Base-by-base conservation (phyloP, 2,797 vertebrate species). In the Macropus fuliginosus region DNA sequence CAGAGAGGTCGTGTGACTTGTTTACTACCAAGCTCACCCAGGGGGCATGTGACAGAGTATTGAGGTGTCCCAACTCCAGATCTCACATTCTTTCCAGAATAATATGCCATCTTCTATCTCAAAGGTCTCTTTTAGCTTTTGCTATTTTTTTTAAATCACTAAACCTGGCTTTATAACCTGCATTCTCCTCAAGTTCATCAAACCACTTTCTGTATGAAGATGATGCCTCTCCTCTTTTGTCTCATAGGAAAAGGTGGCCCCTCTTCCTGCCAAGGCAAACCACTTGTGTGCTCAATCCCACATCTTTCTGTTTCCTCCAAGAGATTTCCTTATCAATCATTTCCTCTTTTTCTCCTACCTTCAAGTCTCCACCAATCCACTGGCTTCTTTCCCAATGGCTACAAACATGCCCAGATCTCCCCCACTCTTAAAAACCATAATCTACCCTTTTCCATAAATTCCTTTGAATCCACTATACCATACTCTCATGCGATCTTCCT, bases 41-140 rank as follows among this genome's bases (percentile, higher is more conserved):
- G 9, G n/a, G n/a, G 40, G 3, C 2, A 81, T 10, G 21, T 11
- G 14, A 2, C 2, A 24, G n/a, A n/a, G 1, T 46, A 0, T 11
- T 81, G 74, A 81, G 46, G 46, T 81, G 74, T 14, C 40, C 40
- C 40, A 40, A 27, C 8, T 81, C 40, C 40, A 81, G 46, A 31
- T 46, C 40, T 9, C 40, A 46, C 21, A 27, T 27, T 87, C 74
- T 87, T 87, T 50, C 8, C 40, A 87, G 74, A 27, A 12, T 46
- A 50, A 9, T 12, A 87, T 87, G 40, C 10, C 50, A 8, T 46
- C 6, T 18, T 46, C n/a, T 46, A 10, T 87, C 74, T 46, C 18
- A 81, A 81, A 81, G 66, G 18, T 81, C 66, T 46, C 40, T 81
- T 81, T 81, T 87, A 28, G 2, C 24, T 87, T 81, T 46, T 81